A percentile compares a stretch with the other conserved stretches of the same genome.
These are phyloP conservation scores for Onychostruthus taczanowskii DNA, from an alignment of 2,113 vertebrate genomes.

Conservation along the genomic window DNA sequence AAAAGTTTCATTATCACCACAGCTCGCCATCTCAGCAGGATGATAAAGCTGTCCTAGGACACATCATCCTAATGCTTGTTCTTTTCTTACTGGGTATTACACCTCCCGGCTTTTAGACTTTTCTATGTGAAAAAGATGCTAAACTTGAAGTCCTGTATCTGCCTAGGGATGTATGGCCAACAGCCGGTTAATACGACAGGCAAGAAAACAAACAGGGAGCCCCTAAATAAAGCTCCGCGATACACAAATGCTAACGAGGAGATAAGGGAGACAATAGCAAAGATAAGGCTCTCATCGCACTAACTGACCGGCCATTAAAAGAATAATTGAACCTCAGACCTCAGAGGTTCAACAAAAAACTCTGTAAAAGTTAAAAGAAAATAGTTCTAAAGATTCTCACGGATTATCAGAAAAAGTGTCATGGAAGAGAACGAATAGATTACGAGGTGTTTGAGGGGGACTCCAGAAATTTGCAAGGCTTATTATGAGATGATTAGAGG, in stretches of 20 bases:
- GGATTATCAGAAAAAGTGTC: neutral
- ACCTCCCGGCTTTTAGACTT: neutral
- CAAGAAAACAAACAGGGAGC: neutral
- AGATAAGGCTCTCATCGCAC: neutral
- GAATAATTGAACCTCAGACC: neutral
- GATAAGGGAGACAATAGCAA: neutral
- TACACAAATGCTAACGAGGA: neutral
- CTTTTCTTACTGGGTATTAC: neutral
- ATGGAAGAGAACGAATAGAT: neutral
- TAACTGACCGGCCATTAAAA: neutral
- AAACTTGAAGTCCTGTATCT: neutral
- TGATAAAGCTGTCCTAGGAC: neutral
- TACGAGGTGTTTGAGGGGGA: neutral
- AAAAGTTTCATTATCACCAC: neutral
- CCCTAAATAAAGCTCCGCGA: neutral
- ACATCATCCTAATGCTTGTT: neutral
- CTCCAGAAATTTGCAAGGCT: neutral
- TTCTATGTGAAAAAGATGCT: neutral
- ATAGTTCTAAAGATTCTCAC: neutral
- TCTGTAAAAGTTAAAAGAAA: neutral
- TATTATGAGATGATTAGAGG: neutral
- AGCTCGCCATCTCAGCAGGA: neutral
- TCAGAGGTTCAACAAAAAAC: neutral
- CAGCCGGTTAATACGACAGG: accelerated
- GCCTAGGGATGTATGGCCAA: accelerated